Evolutionary conservation across 2,888 invertebrate species (phyloP).

Genomic region (Mythimna ferrago): DNA sequence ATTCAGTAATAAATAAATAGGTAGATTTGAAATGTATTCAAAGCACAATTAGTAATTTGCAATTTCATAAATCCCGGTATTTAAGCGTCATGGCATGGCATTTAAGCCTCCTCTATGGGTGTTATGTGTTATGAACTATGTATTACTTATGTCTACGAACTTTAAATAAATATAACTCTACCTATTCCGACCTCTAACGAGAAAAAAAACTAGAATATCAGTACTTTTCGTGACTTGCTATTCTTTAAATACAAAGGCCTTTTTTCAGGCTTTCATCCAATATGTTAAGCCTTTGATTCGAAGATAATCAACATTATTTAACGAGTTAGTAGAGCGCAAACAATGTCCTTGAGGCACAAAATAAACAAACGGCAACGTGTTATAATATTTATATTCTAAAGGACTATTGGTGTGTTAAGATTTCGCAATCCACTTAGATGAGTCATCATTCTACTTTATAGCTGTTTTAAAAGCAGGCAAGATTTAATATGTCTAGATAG

Average conservation of each 20-base stretch:
- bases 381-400: constrained; percentile 18
- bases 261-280: constrained; percentile 5
- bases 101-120: no score
- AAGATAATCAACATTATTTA: constrained; percentile 1
- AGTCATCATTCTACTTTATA: constrained; percentile 2
- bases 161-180: no score
- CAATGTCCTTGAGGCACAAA: constrained; percentile 23
- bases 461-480: background rate
- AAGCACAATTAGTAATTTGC: no score
- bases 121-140: no score
- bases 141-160: no score
- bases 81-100: no score
- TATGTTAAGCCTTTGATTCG: background rate
- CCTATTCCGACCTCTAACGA: no score
- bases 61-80: no score
- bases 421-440: constrained; percentile 11
- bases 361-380: constrained; percentile 7
- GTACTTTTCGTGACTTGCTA: background rate
- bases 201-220: background rate
- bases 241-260: background rate
- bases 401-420: background rate
- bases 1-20: no score
- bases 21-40: no score
- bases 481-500: background rate
- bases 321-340: constrained; percentile 38